phyloP scores from a whole-genome alignment of 1,140 invertebrate species.

The Drosophila pseudoobscura region DNA sequence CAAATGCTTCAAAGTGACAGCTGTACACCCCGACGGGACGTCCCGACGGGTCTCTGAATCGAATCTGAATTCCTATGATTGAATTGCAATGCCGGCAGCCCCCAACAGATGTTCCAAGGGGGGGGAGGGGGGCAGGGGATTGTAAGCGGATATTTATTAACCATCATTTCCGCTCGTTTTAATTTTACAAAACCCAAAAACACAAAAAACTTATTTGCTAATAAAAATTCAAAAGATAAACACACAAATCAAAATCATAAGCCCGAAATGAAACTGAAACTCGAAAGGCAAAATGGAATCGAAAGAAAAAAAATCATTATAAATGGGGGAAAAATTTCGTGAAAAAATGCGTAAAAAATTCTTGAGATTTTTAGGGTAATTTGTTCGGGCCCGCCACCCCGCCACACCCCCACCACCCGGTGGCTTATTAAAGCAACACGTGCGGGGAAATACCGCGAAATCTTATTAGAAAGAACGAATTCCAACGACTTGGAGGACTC shows the following conservation, averaged over 20 bases:
- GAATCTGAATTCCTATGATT: slow-evolving; percentile 43
- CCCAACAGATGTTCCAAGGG: slow-evolving; percentile 44
- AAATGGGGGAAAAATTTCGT: slow-evolving; percentile 30
- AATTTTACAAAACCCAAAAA: slow-evolving; percentile 24
- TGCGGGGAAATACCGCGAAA: slow-evolving; percentile 68
- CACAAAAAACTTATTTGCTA: slow-evolving; percentile 36
- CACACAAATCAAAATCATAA: slow-evolving; percentile 76
- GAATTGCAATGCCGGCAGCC: slow-evolving; percentile 52
- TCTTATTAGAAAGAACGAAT: slow-evolving; percentile 66
- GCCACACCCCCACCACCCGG: no score
- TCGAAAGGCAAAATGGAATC: neutral
- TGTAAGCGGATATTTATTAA: slow-evolving; percentile 62
- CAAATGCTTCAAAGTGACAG: slow-evolving; percentile 72
- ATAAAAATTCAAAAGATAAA: slow-evolving; percentile 74
- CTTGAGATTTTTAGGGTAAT: slow-evolving; percentile 57
- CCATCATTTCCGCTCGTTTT: slow-evolving; percentile 72
- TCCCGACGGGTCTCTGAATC: slow-evolving; percentile 27
- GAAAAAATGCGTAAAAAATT: slow-evolving; percentile 54
- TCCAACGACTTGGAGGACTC: slow-evolving; percentile 71
- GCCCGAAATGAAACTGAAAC: slow-evolving; percentile 62
- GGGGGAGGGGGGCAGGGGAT: slow-evolving; percentile 11
- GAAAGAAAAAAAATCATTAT: slow-evolving; percentile 13
- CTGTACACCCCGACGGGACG: slow-evolving; percentile 41
- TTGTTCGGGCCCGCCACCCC: slow-evolving; percentile 20
- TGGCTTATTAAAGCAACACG: slow-evolving; percentile 71